Conservation (phyloP, 2,113 vertebrate genomes). For the Epinephelus lanceolatus region DNA sequence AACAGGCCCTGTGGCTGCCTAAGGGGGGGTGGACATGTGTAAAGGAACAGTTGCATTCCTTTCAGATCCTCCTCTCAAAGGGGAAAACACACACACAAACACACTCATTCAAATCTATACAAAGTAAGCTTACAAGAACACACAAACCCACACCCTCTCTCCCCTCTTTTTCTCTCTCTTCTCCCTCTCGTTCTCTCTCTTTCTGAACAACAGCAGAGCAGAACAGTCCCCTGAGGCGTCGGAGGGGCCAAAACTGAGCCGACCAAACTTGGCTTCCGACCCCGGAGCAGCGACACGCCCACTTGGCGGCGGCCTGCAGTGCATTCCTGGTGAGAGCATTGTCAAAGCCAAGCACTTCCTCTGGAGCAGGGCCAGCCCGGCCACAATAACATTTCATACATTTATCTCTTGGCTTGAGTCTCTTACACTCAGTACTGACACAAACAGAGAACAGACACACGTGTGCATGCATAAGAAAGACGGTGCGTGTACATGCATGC, state of each 20-base stretch:
- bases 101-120: slow-evolving; percentile 71
- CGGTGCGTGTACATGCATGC: slow-evolving; percentile 2
- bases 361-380: slow-evolving; percentile 76
- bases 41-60: slow-evolving; percentile 83
- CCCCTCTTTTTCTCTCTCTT: slow-evolving; percentile 42
- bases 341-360: slow-evolving; percentile 87
- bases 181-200: slow-evolving; percentile 46
- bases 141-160: slow-evolving; percentile 62
- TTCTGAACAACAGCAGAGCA: slow-evolving; percentile 76
- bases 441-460: slow-evolving; percentile 46
- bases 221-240: slow-evolving; percentile 72
- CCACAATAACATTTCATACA: slow-evolving; percentile 85
- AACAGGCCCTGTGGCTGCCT: slow-evolving; percentile 69
- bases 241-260: slow-evolving; percentile 76
- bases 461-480: slow-evolving; percentile 1
- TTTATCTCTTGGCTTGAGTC: slow-evolving; percentile 68
- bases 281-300: slow-evolving; percentile 80
- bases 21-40: slow-evolving; percentile 77
- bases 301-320: slow-evolving; percentile 79
- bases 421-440: slow-evolving; percentile 64
- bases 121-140: slow-evolving; percentile 72
- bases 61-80: slow-evolving; percentile 80
- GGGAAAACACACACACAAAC: slow-evolving; percentile 63
- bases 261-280: slow-evolving; percentile 85
- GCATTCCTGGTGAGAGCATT: slow-evolving; percentile 88